These are phyloP conservation scores for Pseudocheirus occidentalis DNA, from an alignment of 2,797 vertebrate genomes.

Conservation along the genomic window DNA sequence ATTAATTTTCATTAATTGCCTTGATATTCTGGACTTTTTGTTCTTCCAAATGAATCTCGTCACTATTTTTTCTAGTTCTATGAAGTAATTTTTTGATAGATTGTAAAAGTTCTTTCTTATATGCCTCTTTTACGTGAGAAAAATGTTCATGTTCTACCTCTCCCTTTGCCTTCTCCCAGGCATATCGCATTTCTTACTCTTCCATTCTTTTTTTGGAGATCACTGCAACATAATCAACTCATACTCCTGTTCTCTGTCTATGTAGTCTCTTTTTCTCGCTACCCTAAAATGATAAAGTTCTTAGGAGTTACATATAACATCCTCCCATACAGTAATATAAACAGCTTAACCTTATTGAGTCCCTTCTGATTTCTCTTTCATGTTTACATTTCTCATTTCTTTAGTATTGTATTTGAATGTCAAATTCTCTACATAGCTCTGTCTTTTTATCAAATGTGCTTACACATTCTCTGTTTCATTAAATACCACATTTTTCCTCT, in stretches of 20 bases:
- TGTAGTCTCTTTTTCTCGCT: not conserved
- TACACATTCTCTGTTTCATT: not conserved
- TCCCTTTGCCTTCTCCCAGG: not conserved
- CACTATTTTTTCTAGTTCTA: no score
- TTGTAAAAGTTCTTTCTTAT: not conserved
- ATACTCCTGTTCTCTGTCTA: not conserved
- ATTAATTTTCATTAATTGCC: no score
- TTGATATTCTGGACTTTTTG: no score
- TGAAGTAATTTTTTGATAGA: no score
- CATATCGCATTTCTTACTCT: not conserved
- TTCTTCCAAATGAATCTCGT: no score
- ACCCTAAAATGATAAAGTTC: not conserved
- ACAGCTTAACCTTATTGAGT: not conserved
- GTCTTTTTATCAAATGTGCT: not conserved
- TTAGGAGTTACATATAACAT: not conserved
- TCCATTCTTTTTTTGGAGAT: not conserved
- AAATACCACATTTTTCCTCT: not conserved
- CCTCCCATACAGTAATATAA: not conserved
- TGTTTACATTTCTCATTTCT: not conserved
- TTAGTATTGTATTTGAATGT: not conserved
- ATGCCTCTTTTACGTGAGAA: not conserved
- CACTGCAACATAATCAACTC: not conserved
- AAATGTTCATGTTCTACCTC: not conserved
- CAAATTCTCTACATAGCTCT: not conserved
- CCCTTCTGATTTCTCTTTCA: not conserved